Conservation (phyloP, 1,140 invertebrate species). For the Microplitis demolitor region DNA sequence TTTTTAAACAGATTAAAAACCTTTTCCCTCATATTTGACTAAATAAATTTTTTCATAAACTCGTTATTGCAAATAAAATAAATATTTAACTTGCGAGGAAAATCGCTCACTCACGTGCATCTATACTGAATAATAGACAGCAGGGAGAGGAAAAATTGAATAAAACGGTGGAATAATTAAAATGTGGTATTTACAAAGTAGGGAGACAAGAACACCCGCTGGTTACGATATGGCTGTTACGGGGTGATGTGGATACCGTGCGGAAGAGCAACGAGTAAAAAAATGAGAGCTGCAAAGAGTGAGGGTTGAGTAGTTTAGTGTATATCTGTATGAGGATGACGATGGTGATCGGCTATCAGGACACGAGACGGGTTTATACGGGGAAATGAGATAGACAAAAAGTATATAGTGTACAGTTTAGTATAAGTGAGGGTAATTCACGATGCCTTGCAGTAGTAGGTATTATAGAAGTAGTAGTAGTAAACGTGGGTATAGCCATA, state of each 20-base stretch:
- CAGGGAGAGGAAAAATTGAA: too few species aligned
- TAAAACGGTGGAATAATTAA: constrained; percentile 49
- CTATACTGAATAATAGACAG: not conserved
- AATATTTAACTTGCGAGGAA: too few species aligned
- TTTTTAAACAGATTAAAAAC: too few species aligned
- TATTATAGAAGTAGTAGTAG: not conserved
- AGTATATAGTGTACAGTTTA: constrained; percentile 3
- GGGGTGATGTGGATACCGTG: not conserved
- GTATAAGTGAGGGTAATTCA: constrained; percentile 16
- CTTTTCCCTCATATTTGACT: too few species aligned
- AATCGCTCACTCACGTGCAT: too few species aligned
- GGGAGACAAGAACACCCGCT: constrained; percentile 38
- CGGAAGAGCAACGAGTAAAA: not conserved
- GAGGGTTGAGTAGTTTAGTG: not conserved
- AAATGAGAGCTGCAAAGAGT: constrained; percentile 28
- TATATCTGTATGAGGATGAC: constrained; percentile 19
- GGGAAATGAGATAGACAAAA: constrained; percentile 28
- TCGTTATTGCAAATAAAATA: not conserved
- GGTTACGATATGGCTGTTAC: constrained; percentile 27
- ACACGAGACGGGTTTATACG: not conserved
- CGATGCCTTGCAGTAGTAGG: not conserved
- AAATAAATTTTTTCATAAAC: not conserved
- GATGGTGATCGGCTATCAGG: constrained; percentile 7
- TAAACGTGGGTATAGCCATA: not conserved
- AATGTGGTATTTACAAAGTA: constrained; percentile 42